Conservation (phyloP, 2,888 invertebrate genomes). For the Aquatica leii region DNA sequence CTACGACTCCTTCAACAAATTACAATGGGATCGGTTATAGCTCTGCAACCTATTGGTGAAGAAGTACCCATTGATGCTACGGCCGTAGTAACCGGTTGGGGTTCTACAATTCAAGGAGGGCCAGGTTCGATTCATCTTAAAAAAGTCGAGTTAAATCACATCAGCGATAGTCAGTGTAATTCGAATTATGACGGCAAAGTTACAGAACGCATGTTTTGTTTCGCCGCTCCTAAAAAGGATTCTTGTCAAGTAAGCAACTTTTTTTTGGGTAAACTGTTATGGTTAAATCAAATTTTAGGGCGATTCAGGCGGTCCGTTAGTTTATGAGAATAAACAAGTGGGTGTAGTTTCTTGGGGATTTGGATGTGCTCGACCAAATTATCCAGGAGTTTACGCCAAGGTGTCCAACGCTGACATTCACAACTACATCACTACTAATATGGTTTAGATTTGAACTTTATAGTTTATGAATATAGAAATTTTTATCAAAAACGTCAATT, state of each 20-base stretch:
- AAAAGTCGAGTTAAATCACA: constrained; percentile 48
- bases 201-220: neutral
- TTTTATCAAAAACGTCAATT: no score
- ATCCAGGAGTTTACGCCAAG: neutral
- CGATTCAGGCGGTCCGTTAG: neutral
- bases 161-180: constrained; percentile 48
- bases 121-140: constrained; percentile 46
- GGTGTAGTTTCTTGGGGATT: constrained; percentile 5
- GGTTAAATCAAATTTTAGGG: neutral
- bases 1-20: neutral
- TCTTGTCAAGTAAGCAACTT: neutral
- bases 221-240: neutral
- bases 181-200: neutral
- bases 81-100: constrained; percentile 28
- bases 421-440: no score
- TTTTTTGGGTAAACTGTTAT: no score
- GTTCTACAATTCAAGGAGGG: constrained; percentile 36
- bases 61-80: neutral
- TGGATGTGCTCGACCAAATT: neutral
- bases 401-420: no score
- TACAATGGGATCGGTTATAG: neutral
- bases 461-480: no score
- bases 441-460: no score
- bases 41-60: neutral
- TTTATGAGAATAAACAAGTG: neutral